A percentile compares a stretch with the other conserved stretches of the same genome.
These are phyloP conservation scores for Anarhynchus alexandrinus DNA, from an alignment of 2,113 vertebrate species.

Conservation along the genomic window DNA sequence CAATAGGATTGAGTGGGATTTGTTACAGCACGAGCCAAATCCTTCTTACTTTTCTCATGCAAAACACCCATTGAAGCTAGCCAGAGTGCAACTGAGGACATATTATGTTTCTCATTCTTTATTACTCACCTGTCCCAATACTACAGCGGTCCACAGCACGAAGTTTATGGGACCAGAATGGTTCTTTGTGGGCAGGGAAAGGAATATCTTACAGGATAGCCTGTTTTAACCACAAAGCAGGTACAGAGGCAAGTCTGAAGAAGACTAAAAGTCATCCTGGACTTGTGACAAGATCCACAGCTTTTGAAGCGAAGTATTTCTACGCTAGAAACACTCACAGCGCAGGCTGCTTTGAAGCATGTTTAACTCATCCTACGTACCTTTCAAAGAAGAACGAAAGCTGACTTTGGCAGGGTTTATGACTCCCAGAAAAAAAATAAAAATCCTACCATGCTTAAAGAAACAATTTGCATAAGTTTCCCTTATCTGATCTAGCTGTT, in stretches of 20 bases:
- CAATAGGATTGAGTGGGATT: conserved; percentile 29
- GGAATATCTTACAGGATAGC: neutral
- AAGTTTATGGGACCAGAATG: neutral
- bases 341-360: conserved; percentile 17
- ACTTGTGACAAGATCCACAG: conserved; percentile 14
- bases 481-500: conserved; percentile 27
- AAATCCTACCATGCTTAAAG: neutral
- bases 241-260: neutral
- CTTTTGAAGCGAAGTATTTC: neutral
- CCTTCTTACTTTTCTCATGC: conserved; percentile 39
- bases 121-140: neutral
- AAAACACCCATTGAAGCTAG: conserved; percentile 20
- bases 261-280: neutral
- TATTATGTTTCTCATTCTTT: neutral
- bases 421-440: neutral
- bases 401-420: conserved; percentile 11
- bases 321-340: conserved; percentile 18
- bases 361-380: conserved; percentile 37
- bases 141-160: neutral
- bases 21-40: conserved; percentile 31
- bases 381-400: conserved; percentile 41
- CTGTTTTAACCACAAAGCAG: neutral
- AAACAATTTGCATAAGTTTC: neutral
- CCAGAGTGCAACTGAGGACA: conserved; percentile 12
- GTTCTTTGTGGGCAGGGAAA: neutral